Evolutionary conservation across 2,113 vertebrate genomes (phyloP), one percentile per base, ranked within the genome.

Genomic region (Carassius auratus): DNA sequence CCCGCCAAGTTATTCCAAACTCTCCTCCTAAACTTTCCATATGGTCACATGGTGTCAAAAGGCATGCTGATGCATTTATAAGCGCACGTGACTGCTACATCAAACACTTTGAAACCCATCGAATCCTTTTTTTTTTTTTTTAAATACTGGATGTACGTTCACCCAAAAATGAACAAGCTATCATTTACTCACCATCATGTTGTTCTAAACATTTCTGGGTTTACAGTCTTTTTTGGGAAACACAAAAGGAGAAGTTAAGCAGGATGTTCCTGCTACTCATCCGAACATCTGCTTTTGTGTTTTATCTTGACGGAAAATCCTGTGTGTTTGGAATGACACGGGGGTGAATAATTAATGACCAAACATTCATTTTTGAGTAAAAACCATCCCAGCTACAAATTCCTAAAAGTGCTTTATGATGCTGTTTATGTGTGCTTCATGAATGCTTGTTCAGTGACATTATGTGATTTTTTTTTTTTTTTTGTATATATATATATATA

Each of bases 1-100:
- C 1, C 98, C 98, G 0, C 97, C 98, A 1, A 99, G 97, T 93
- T 99, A 99, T 94, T 99, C 96, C 93, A 99, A 99, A 90, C 97
- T 99, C 86, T 96, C 96, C 88, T 97, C 96, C 5, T 96, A 92
- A 91, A 89, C 78, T 36, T 91, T 76, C 42, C 73, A 45, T 84
- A 48, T 10, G 19, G 1, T 57, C 15, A 45, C 30, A 59, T 21
- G 2, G 19, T 38, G 26, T 57, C 30, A n/a, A n/a, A 36, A 38
- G 48, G 66, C 66, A 73, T 73, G 17, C 36, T 36, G 26, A 36
- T 14, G 8, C 19, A 12, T 42, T 73, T 9, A 75, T n/a, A 68
- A 78, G 66, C 81, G 21, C 42, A 38, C 17, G 8, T 21, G 62
- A 82, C 68, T 2, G 62, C 75, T 85, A 50, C 21, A 87, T 45